Conservation (phyloP, 2,797 vertebrate genomes). For the Crocodylus rhombifer region DNA sequence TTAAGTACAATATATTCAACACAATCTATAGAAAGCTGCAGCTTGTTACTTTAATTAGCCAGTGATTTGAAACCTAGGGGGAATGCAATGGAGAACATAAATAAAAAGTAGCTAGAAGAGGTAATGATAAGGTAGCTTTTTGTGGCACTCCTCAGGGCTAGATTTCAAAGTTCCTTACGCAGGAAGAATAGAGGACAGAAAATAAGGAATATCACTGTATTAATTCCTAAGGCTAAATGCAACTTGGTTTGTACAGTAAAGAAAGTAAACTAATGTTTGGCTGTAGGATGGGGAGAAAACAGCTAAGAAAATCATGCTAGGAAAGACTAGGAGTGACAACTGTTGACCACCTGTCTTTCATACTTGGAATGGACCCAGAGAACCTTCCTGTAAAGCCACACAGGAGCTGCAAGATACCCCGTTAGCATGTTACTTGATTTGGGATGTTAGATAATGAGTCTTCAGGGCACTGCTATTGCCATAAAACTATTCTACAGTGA, state of each 20-base stretch:
- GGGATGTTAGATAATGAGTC: not conserved
- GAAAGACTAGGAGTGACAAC: not conserved
- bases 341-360: not conserved
- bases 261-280: rapidly evolving
- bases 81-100: not conserved
- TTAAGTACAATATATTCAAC: not conserved
- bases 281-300: not conserved
- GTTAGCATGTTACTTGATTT: not conserved
- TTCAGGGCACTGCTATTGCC: not conserved
- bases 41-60: not conserved
- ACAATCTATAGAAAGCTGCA: not conserved
- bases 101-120: not conserved
- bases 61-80: not conserved
- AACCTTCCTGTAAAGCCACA: not conserved
- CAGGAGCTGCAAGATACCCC: not conserved
- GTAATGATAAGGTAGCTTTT: not conserved
- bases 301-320: not conserved
- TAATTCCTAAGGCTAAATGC: no score
- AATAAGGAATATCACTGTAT: not conserved
- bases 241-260: not conserved
- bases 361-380: not conserved
- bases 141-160: not conserved
- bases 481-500: not conserved
- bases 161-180: not conserved
- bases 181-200: not conserved